Conservation (phyloP, 2,797 vertebrate species). For the Lutra lutra region DNA sequence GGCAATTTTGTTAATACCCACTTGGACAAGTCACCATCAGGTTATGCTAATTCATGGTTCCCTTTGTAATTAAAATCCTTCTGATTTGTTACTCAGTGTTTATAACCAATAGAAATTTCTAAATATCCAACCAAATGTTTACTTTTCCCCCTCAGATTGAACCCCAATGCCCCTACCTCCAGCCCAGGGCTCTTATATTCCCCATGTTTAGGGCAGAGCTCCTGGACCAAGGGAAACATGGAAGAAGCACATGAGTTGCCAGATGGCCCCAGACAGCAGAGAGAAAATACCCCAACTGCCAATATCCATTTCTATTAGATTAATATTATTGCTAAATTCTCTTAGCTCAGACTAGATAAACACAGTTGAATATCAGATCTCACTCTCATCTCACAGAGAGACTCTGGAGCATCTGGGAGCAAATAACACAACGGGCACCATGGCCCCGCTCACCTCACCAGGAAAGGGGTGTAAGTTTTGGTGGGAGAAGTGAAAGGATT, state of each 20-base stretch:
- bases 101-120: neutral
- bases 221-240: neutral
- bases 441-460: neutral
- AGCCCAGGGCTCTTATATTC: neutral
- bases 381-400: neutral
- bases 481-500: neutral
- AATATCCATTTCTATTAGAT: neutral
- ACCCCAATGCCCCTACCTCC: neutral
- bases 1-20: neutral
- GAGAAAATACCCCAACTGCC: neutral
- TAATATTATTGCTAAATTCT: neutral
- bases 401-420: neutral
- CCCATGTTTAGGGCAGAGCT: neutral
- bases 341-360: neutral
- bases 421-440: neutral
- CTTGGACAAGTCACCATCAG: neutral
- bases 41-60: neutral
- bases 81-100: neutral
- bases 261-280: neutral
- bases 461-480: neutral
- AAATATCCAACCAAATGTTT: neutral
- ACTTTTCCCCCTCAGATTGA: neutral
- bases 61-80: conserved; percentile 37
- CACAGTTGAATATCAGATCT: neutral
- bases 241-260: neutral